These are phyloP conservation scores for Rhagoletis pomonella DNA, from an alignment of 1,140 invertebrate genomes.

Conservation along the genomic window DNA sequence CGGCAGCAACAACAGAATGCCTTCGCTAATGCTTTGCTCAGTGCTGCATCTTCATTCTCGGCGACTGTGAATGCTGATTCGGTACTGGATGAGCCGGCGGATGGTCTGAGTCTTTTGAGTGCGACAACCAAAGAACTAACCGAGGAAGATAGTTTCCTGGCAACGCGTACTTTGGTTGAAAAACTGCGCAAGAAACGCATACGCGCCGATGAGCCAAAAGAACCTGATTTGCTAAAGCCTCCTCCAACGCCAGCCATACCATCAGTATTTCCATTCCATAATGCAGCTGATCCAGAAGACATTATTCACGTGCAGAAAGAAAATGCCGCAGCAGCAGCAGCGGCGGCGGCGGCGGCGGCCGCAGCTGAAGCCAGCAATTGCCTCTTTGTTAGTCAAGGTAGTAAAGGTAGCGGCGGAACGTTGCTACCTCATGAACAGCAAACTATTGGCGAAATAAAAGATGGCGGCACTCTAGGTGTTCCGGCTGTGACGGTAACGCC, in stretches of 20 bases:
- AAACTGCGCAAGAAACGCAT: conserved; percentile 70
- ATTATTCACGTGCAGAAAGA: conserved; percentile 71
- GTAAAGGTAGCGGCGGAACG: background rate
- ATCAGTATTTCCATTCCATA: conserved; percentile 70
- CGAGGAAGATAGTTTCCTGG: conserved; percentile 68
- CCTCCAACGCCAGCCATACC: conserved; percentile 70
- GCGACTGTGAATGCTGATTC: background rate
- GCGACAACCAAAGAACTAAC: conserved; percentile 56
- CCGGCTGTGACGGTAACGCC: background rate
- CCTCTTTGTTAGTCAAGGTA: background rate
- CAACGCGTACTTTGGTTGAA: conserved; percentile 67
- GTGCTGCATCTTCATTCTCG: conserved; percentile 20
- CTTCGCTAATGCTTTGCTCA: conserved; percentile 43
- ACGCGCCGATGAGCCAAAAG: conserved; percentile 63
- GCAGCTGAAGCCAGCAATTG: conserved; percentile 17
- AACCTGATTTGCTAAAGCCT: conserved; percentile 63
- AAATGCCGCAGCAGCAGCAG: conserved; percentile 56
- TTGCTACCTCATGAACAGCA: background rate
- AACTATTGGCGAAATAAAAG: background rate
- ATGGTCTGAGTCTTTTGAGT: conserved; percentile 41
- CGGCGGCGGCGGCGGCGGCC: conserved; percentile 11
- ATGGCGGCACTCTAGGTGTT: background rate
- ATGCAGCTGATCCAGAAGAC: conserved; percentile 71
- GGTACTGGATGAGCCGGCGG: conserved; percentile 8
- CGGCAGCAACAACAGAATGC: conserved; percentile 52